Conservation (phyloP, 2,797 vertebrate genomes). For the Dryobates pubescens region DNA sequence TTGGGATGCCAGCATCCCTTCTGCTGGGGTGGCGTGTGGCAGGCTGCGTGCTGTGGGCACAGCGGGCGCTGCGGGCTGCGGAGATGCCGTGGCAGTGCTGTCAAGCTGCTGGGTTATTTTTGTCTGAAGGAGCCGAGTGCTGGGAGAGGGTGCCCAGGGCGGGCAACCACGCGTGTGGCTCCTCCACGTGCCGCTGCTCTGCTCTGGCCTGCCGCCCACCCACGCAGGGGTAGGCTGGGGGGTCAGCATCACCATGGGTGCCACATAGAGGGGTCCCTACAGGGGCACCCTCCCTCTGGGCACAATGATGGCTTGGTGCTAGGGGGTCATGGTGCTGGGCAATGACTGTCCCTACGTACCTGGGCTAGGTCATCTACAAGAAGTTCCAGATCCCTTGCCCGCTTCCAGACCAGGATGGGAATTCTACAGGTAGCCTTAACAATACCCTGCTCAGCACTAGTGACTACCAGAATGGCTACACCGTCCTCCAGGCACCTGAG, state of each 20-base stretch:
- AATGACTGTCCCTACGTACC: rapidly evolving
- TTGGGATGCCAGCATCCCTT: not conserved
- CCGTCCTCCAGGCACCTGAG: conserved; percentile 11
- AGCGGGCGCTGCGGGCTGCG: not conserved
- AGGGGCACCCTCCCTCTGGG: not conserved
- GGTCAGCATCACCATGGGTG: rapidly evolving
- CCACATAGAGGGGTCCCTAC: not conserved
- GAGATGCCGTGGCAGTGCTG: not conserved
- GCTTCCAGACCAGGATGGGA: conserved; percentile 79
- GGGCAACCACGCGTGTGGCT: not conserved
- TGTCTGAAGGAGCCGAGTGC: not conserved
- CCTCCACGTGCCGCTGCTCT: not conserved
- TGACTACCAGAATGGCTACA: conserved; percentile 71
- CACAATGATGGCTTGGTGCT: not conserved
- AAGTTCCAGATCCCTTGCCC: conserved; percentile 94
- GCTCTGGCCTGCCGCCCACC: rapidly evolving
- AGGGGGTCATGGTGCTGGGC: rapidly evolving
- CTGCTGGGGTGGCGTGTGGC: rapidly evolving
- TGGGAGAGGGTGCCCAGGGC: not conserved
- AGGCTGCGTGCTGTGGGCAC: not conserved
- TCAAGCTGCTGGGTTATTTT: conserved; percentile 65
- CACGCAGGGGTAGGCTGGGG: rapidly evolving
- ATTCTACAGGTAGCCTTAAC: conserved; percentile 78
- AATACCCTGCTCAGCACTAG: conserved; percentile 16
- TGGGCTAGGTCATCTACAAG: conserved; percentile 92